Conservation (phyloP, 2,888 invertebrate genomes). For the Megaustenia siamemsis region DNA sequence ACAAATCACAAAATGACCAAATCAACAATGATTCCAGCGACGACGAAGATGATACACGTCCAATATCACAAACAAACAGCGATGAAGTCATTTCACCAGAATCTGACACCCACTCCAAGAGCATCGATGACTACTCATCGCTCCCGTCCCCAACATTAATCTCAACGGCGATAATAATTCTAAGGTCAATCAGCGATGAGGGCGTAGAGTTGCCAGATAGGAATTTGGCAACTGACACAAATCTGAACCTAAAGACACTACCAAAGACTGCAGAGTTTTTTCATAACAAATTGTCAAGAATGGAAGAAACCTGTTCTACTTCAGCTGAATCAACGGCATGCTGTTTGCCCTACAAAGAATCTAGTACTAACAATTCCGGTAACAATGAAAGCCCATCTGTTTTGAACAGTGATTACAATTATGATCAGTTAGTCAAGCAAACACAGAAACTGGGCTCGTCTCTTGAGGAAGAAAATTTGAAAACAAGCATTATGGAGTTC, state of each 20-base stretch:
- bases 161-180: slow-evolving; percentile 50
- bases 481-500: too few species aligned
- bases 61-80: not conserved
- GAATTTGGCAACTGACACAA: not conserved
- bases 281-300: not conserved
- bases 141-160: slow-evolving; percentile 27
- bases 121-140: not conserved
- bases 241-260: too few species aligned
- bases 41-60: not conserved
- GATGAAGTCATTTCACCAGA: not conserved
- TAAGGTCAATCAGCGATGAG: slow-evolving; percentile 26
- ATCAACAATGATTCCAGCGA: not conserved
- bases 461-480: too few species aligned
- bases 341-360: not conserved
- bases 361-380: not conserved
- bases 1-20: not conserved
- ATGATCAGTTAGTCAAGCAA: not conserved
- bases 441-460: too few species aligned
- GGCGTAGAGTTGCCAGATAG: too few species aligned
- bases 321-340: not conserved
- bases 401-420: not conserved
- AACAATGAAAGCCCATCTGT: not conserved
- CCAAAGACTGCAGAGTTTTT: too few species aligned
- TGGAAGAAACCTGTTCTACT: not conserved
- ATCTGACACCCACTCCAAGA: not conserved